These are phyloP conservation scores for Tetramorium bicarinatum DNA, from an alignment of 2,888 invertebrate genomes.

Conservation along the genomic window DNA sequence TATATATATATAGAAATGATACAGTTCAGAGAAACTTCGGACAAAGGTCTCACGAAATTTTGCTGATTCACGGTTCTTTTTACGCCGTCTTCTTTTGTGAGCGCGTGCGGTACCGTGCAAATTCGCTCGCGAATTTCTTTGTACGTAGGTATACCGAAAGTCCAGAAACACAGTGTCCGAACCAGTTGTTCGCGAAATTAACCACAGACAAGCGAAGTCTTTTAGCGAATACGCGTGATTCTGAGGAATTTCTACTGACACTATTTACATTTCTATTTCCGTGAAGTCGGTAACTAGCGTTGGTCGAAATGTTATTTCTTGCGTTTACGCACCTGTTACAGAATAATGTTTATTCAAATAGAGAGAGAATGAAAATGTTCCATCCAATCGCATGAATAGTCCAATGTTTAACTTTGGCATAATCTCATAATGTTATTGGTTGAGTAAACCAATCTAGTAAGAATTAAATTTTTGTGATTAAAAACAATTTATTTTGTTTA, in stretches of 20 bases:
- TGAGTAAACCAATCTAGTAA: background rate
- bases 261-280: slow-evolving; percentile 24
- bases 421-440: background rate
- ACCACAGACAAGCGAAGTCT: background rate
- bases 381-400: background rate
- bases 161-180: background rate
- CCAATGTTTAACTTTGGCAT: background rate
- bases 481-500: background rate
- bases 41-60: background rate
- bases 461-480: background rate
- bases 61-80: slow-evolving; percentile 19
- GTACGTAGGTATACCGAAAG: background rate
- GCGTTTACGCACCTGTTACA: background rate
- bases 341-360: background rate
- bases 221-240: slow-evolving; percentile 9
- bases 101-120: background rate
- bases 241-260: slow-evolving; percentile 2
- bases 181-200: slow-evolving; percentile 13
- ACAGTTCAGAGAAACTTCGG: background rate
- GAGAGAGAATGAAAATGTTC: background rate
- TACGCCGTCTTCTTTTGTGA: background rate
- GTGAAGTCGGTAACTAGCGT: background rate
- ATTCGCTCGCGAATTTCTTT: background rate
- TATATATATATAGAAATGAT: slow-evolving; percentile 15
- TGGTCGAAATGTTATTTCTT: slow-evolving; percentile 8